phyloP scores from a whole-genome alignment of 2,113 vertebrate species.

The Caranx ignobilis region DNA sequence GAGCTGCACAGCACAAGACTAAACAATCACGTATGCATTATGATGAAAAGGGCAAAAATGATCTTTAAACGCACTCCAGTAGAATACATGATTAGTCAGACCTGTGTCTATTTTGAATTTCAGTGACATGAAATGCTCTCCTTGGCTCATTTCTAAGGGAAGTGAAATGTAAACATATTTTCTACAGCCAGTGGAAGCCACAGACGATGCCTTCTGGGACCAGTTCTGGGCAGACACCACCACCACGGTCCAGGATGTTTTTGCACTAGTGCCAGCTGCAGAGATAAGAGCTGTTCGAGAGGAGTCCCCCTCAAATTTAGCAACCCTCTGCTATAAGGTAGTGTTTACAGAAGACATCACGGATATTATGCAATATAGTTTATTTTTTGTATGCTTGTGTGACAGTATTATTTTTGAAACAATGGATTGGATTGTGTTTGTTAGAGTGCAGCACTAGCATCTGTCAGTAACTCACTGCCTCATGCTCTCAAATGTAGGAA shows the following conservation, averaged over 20 bases:
- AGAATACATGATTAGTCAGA: background rate
- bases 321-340: constrained; percentile 98
- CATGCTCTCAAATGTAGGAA: constrained; percentile 58
- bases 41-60: background rate
- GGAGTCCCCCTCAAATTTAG: constrained; percentile 97
- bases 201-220: constrained; percentile 98
- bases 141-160: constrained; percentile 3
- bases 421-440: constrained; percentile 1
- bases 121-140: background rate
- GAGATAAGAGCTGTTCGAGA: constrained; percentile 98
- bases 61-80: background rate
- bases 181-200: constrained; percentile 95
- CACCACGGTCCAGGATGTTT: constrained; percentile 98
- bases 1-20: background rate
- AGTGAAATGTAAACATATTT: constrained; percentile 30
- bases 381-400: background rate
- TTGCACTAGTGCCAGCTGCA: constrained; percentile 95
- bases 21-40: constrained; percentile 4
- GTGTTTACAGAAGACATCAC: constrained; percentile 70
- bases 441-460: constrained; percentile 18
- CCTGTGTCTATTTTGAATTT: background rate
- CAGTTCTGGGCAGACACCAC: constrained; percentile 98
- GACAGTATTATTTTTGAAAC: constrained; percentile 25
- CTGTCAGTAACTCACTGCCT: constrained; percentile 41
- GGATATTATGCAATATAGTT: background rate